phyloP scores from a whole-genome alignment of 2,113 vertebrate genomes.

The Mola mola region DNA sequence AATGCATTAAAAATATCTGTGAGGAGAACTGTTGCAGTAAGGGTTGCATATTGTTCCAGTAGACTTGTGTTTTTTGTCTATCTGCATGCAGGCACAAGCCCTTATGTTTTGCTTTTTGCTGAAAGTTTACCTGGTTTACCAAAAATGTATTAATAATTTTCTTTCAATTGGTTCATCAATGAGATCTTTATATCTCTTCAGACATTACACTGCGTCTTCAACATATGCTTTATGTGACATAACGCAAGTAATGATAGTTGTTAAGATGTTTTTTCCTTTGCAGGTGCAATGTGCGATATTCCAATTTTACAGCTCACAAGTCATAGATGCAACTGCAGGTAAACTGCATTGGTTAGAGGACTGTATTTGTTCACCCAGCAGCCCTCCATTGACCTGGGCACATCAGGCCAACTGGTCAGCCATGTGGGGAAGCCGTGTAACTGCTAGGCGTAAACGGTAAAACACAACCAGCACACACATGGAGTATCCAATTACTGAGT shows the following conservation, averaged over 20 bases:
- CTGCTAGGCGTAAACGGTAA: constrained; percentile 38
- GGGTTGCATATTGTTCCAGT: constrained; percentile 27
- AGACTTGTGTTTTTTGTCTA: constrained; percentile 55
- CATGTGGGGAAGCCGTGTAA: constrained; percentile 41
- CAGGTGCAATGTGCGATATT: constrained; percentile 52
- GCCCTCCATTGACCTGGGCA: constrained; percentile 25
- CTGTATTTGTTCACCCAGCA: constrained; percentile 57
- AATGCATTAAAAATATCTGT: constrained; percentile 56
- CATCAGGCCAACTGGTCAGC: constrained; percentile 51
- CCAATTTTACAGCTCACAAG: constrained; percentile 58
- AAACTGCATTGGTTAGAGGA: constrained; percentile 29
- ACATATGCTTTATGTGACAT: constrained; percentile 33
- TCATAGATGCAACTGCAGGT: constrained; percentile 41
- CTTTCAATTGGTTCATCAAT: no score
- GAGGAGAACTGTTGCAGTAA: constrained; percentile 12
- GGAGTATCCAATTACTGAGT: constrained; percentile 9
- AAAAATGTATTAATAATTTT: no score
- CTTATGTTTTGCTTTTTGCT: no score
- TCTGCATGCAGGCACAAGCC: constrained; percentile 50
- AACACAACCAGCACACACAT: constrained; percentile 19
- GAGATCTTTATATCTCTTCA: no score
- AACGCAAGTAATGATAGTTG: constrained; percentile 41
- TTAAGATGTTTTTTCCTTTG: constrained; percentile 54
- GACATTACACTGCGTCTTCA: no score
- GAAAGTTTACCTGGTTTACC: no score